Conservation (phyloP, 2,888 invertebrate species). For the Unio pictorum region DNA sequence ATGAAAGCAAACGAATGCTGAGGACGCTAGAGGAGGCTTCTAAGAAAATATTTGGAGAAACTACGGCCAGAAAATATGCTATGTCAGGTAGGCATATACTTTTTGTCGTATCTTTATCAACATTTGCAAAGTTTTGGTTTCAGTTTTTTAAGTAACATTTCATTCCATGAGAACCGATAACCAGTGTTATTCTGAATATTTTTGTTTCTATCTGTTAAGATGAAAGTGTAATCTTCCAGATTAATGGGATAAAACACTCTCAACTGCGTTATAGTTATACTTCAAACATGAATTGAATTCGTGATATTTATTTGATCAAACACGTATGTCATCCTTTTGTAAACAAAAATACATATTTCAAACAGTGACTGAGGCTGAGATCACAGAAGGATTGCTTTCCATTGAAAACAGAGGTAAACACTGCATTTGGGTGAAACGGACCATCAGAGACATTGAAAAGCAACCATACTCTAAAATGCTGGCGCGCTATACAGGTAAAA, state of each 20-base stretch:
- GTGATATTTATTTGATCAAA: too few relatives aligned
- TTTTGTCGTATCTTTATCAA: neutral
- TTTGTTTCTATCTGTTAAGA: too few relatives aligned
- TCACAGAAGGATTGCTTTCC: slow-evolving; percentile 31
- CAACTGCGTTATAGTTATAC: neutral
- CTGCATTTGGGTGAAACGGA: slow-evolving; percentile 56
- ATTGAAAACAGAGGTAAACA: slow-evolving; percentile 22
- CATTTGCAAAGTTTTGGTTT: too few relatives aligned
- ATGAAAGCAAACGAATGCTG: slow-evolving; percentile 41
- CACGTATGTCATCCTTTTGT: too few relatives aligned
- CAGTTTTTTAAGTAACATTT: too few relatives aligned
- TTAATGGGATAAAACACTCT: too few relatives aligned
- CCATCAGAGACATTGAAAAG: slow-evolving; percentile 45
- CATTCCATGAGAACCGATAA: too few relatives aligned
- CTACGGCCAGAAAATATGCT: slow-evolving; percentile 39
- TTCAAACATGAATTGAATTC: neutral
- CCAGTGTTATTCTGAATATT: too few relatives aligned
- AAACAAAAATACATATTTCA: too few relatives aligned
- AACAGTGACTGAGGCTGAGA: slow-evolving; percentile 50
- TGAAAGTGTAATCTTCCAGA: too few relatives aligned
- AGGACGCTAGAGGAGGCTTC: slow-evolving; percentile 30
- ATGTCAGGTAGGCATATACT: slow-evolving; percentile 39
- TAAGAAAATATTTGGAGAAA: slow-evolving; percentile 25
- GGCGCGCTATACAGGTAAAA: slow-evolving; percentile 45
- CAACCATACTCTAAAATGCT: slow-evolving; percentile 26